These are phyloP conservation scores for Spheniscus humboldti DNA, from an alignment of 2,797 vertebrate genomes.

Conservation along the genomic window DNA sequence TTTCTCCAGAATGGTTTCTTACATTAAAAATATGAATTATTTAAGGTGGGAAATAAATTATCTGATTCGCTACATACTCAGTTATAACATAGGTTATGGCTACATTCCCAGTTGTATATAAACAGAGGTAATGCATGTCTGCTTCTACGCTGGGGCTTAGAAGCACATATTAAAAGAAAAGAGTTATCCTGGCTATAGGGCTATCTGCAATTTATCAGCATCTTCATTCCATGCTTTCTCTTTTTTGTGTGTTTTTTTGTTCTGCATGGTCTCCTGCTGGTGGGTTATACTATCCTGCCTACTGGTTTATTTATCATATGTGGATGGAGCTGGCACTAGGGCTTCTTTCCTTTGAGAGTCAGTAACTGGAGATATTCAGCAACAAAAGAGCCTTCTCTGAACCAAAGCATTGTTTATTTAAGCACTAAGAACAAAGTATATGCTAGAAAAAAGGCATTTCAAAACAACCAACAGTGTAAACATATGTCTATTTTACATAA, in stretches of 20 bases:
- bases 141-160: background rate
- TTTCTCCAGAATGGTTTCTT: background rate
- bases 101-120: background rate
- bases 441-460: background rate
- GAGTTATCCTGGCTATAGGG: background rate
- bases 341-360: background rate
- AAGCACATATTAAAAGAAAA: background rate
- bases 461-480: constrained; percentile 39
- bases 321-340: background rate
- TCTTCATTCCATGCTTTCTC: background rate
- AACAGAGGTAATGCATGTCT: background rate
- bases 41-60: background rate
- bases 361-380: background rate
- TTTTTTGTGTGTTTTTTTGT: background rate
- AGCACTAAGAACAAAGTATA: background rate
- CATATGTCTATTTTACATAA: constrained; percentile 34
- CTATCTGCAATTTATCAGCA: background rate
- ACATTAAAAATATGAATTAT: background rate
- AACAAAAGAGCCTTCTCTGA: background rate
- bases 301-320: background rate
- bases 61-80: background rate
- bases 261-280: background rate
- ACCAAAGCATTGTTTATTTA: constrained; percentile 6
- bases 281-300: background rate
- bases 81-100: background rate